Evolutionary conservation across 2,797 vertebrate genomes (phyloP).

Genomic region (Pseudochaenichthys georgianus): DNA sequence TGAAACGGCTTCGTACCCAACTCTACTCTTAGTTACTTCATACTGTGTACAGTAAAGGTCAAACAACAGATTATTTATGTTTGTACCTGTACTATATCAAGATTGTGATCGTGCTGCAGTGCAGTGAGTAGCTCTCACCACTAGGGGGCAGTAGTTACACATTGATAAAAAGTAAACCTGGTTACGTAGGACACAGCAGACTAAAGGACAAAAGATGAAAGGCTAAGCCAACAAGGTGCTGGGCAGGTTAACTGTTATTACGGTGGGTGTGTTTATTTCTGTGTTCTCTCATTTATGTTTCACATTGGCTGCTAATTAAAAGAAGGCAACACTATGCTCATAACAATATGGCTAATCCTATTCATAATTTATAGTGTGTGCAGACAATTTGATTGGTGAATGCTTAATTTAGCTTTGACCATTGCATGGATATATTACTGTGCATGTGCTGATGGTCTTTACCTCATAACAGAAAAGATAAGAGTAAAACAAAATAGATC

Average conservation of each 20-base stretch:
- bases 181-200: not conserved
- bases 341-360: not conserved
- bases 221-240: constrained; percentile 27
- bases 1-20: not conserved
- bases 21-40: not conserved
- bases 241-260: constrained; percentile 17
- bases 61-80: not conserved
- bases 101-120: constrained; percentile 14
- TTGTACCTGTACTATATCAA: not conserved
- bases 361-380: not conserved
- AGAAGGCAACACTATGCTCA: not conserved
- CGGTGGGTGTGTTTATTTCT: constrained; percentile 7
- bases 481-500: not conserved
- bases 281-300: constrained; percentile 23
- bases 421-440: constrained; percentile 6
- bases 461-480: not conserved
- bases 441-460: not conserved
- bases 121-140: constrained; percentile 33
- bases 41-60: not conserved
- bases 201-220: constrained; percentile 53
- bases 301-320: not conserved
- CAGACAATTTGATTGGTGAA: constrained; percentile 14
- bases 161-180: constrained; percentile 1
- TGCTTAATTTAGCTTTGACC: constrained; percentile 1
- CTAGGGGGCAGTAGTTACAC: constrained; percentile 78